phyloP scores from a whole-genome alignment of 2,113 vertebrate genomes.

The Mionectes macconnelli region DNA sequence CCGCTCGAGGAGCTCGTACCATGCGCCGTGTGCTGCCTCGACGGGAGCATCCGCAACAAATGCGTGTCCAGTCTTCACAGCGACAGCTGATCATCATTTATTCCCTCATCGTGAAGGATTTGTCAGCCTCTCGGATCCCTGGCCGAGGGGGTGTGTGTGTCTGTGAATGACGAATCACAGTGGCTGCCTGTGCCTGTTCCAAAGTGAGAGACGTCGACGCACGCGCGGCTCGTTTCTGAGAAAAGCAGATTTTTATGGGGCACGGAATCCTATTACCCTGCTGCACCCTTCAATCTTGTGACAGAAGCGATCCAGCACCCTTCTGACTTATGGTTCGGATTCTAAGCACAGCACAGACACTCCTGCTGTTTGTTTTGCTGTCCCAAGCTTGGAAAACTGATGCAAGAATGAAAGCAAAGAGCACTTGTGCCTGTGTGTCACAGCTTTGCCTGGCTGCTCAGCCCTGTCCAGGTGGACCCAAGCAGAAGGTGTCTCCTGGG shows the following conservation, averaged over 20 bases:
- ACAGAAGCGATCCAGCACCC: not conserved
- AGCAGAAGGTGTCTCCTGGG: not conserved
- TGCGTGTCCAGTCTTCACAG: not conserved
- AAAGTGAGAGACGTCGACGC: not conserved
- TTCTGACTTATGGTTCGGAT: not conserved
- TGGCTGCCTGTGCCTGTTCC: not conserved
- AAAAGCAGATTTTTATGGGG: slow-evolving; percentile 18
- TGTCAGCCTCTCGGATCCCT: not conserved
- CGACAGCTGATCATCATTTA: slow-evolving; percentile 20
- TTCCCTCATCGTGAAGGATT: not conserved
- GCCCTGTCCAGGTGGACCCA: not conserved
- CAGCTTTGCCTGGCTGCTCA: not conserved
- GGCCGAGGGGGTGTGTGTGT: not conserved
- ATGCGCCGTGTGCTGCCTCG: not conserved
- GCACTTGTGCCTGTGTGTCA: not conserved
- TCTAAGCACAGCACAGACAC: not conserved
- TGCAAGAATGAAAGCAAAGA: not conserved
- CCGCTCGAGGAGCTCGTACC: not conserved
- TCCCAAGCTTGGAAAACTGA: not conserved
- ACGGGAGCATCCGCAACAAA: slow-evolving; percentile 1
- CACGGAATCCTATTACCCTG: not conserved
- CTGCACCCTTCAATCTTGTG: not conserved
- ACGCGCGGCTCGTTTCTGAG: not conserved
- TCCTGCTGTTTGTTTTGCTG: not conserved
- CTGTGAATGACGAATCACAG: not conserved